Base-by-base conservation (phyloP, 2,888 invertebrate species). In the Drosophila recens region DNA sequence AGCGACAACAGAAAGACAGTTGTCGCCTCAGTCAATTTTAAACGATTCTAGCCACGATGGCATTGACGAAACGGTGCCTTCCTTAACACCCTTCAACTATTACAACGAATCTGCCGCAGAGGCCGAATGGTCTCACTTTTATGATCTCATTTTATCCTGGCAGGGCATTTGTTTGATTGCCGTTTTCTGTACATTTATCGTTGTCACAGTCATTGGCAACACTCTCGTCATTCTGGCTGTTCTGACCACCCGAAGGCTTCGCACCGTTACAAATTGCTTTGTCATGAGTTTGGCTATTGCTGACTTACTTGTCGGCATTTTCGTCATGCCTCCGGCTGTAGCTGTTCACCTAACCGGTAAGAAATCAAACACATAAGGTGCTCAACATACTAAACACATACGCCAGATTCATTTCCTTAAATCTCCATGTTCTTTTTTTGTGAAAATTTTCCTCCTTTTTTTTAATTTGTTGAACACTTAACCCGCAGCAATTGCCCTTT, bases 271-370 rank as follows among this genome's bases (percentile, higher is more conserved):
- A 53, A 98, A 99, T 91, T 97, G 98, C 91, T 98, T 98, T 93
- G 98, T 99, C 75, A 97, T 98, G 90, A 98, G 98, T 58, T 93
- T 99, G 91, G 98, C 98, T 0, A 96, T 96, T 0, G 98, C 98
- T 49, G 99, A 99, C 94, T 94, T 98, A 92, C 92, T 98, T 77
- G 98, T 99, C 4, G 99, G 98, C 1, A 95, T 98, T 36, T 97
- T 97, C 88, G 98, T 99, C 0, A 97, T 99, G 96, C 98, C 98
- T 2, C 98, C 98, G 51, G 98, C 98, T n/a, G 97, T 98, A 42
- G 96, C 97, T 66, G 91, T 92, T 4, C 92, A 97, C 93, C 94
- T 98, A 61, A 95, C 95, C 93, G 97, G 97, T 95, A 93, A 96
- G 95, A 91, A 51, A 38, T 49, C 38, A 20, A 15, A 65, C n/a